Evolutionary conservation across 2,797 vertebrate species (phyloP).

Genomic region (Sebastes trivittatus): DNA sequence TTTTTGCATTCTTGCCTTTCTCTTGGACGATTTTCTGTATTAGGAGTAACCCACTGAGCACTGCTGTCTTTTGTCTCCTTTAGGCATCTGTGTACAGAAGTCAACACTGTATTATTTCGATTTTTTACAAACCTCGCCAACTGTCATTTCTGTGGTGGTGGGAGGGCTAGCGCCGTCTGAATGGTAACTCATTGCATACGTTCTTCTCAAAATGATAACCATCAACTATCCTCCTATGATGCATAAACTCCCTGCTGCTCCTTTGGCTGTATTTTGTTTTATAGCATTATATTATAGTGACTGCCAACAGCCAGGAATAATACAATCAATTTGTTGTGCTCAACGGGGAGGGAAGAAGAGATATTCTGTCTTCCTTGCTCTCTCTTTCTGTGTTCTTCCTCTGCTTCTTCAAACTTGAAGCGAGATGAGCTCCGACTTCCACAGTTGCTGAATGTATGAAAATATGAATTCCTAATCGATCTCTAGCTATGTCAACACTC

Average conservation of each 20-base stretch:
- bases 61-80: slow-evolving; percentile 28
- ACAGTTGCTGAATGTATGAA: slow-evolving; percentile 29
- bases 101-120: neutral
- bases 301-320: slow-evolving; percentile 70
- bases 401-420: slow-evolving; percentile 26
- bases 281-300: slow-evolving; percentile 66
- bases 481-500: slow-evolving; percentile 51
- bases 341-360: slow-evolving; percentile 40
- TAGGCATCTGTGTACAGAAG: neutral
- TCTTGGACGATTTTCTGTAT: neutral
- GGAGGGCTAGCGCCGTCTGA: neutral
- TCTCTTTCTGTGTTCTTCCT: slow-evolving; percentile 9
- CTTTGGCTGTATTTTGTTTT: slow-evolving; percentile 63
- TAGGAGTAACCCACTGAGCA: neutral
- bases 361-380: slow-evolving; percentile 3
- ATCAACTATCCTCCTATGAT: slow-evolving; percentile 50
- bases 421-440: slow-evolving; percentile 32
- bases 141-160: slow-evolving; percentile 11
- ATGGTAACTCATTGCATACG: slow-evolving; percentile 31
- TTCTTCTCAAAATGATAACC: slow-evolving; percentile 56
- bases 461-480: slow-evolving; percentile 65
- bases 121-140: neutral
- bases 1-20: neutral
- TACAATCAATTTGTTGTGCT: slow-evolving; percentile 71
- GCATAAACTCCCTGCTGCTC: slow-evolving; percentile 65